Evolutionary conservation across 2,113 vertebrate species (phyloP), one percentile per base, ranked within the genome.

Genomic region (Piprites chloris): DNA sequence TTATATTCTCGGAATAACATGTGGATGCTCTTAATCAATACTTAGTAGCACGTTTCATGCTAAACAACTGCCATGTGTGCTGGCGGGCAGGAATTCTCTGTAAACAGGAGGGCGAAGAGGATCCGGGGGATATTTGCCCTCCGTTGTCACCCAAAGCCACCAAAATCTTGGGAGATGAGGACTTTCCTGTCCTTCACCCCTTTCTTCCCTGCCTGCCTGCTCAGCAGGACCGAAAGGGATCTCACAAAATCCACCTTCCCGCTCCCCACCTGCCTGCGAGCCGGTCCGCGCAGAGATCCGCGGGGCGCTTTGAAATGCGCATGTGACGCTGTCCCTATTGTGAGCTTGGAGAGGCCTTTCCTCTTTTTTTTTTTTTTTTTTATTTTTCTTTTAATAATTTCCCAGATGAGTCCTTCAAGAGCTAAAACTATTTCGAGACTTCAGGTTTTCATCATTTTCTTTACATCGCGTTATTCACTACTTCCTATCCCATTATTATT

Each of bases 11-110:
- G 75, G 80, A 94, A 96, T 65, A 91, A 86, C 80, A 71, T 76
- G 91, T 76, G 91, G 93, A 95, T 85, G 65, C 28, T 91, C 95
- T 94, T 95, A 92, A 91, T 97, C 96, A 90, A 93, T 96, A 93
- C 89, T 92, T 89, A 95, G 92, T 87, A 90, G 86, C 85, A 87
- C 71, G 44, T 75, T 92, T 66, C 80, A 17, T 49, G 63, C 87
- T 79, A 79, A 87, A 89, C 69, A 67, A 84, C 92, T 8, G 78
- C 76, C 75, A 9, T 69, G 90, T 13, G 72, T 8, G 42, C n/a
- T 28, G 74, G 10, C 30, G 80, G 82, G 59, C 67, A 87, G 68
- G 55, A 66, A 35, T 59, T 21, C 82, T 37, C 55, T 21, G 75
- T 2, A 3, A 69, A 24, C 46, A 30, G 89, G n/a, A 61, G 74